A percentile compares a stretch with the other conserved stretches of the same genome.
Conservation (phyloP, 2,797 vertebrate genomes). For the Vultur gryphus region DNA sequence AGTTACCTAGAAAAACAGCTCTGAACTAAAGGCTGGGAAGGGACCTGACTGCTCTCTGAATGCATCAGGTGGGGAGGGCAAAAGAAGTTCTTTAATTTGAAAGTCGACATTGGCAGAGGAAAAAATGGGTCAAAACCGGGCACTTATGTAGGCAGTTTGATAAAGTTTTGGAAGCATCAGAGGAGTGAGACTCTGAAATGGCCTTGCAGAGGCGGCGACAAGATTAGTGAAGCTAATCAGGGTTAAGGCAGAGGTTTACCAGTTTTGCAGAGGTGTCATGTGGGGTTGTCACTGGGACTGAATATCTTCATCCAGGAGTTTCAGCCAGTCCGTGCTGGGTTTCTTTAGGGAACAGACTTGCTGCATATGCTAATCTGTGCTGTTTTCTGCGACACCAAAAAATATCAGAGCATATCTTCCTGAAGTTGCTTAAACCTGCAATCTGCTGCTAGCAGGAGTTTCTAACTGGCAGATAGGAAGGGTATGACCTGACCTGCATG, state of each 20-base stretch:
- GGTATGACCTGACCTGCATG: background rate
- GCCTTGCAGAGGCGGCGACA: fast-evolving
- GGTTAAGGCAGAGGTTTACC: background rate
- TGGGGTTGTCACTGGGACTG: background rate
- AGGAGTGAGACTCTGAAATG: background rate
- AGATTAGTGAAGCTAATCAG: background rate
- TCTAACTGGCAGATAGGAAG: background rate
- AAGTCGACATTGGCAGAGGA: background rate
- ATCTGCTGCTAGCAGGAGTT: background rate
- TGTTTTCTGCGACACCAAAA: background rate
- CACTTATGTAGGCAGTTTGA: background rate
- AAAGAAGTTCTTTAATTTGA: background rate
- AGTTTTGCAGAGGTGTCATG: background rate
- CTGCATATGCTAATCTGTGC: background rate
- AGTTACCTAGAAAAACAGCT: background rate
- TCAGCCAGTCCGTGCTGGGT: background rate
- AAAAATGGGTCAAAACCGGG: background rate
- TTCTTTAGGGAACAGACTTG: background rate
- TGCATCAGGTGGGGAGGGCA: fast-evolving
- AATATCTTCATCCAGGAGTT: background rate
- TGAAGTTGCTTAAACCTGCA: background rate
- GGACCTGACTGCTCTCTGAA: background rate
- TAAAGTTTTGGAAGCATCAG: background rate
- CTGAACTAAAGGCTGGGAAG: background rate
- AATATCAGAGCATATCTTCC: background rate